Evolutionary conservation across 1,140 invertebrate genomes (phyloP).

Genomic region (Ephestia elutella): DNA sequence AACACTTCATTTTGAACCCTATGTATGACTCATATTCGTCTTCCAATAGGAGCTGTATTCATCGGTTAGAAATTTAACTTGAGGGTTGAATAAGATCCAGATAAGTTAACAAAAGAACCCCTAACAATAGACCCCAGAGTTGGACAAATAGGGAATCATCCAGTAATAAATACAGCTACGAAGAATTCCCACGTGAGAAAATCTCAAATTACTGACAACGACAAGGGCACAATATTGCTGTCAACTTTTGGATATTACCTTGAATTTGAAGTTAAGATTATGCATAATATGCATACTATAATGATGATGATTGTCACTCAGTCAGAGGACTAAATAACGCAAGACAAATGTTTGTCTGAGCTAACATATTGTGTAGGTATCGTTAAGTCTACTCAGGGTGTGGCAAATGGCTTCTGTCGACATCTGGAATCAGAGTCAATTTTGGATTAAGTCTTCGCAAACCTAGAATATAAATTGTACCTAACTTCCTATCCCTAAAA

Average conservation of each 20-base stretch:
- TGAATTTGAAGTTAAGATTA: neutral
- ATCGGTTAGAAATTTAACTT: neutral
- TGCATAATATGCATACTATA: neutral
- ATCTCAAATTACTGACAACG: neutral
- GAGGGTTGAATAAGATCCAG: neutral
- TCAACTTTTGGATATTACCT: neutral
- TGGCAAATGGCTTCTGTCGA: neutral
- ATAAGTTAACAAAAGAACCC: slow-evolving; percentile 6
- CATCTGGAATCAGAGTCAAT: neutral
- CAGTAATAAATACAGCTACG: neutral
- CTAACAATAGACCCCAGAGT: neutral
- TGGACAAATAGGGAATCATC: neutral
- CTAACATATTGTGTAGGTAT: neutral
- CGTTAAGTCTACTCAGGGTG: neutral
- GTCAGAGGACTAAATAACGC: neutral
- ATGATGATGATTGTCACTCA: neutral
- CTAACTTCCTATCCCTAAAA: neutral
- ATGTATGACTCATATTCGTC: neutral
- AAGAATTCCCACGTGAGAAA: neutral
- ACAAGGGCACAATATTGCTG: neutral
- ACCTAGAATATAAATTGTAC: neutral
- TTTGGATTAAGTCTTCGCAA: neutral
- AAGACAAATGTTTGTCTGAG: neutral
- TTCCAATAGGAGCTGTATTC: neutral
- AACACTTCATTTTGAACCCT: neutral